Evolutionary conservation across 30 jellyfish, hydroid and myxozoan genomes (phyloP).

Genomic region (Pseudorhiza aurosa): DNA sequence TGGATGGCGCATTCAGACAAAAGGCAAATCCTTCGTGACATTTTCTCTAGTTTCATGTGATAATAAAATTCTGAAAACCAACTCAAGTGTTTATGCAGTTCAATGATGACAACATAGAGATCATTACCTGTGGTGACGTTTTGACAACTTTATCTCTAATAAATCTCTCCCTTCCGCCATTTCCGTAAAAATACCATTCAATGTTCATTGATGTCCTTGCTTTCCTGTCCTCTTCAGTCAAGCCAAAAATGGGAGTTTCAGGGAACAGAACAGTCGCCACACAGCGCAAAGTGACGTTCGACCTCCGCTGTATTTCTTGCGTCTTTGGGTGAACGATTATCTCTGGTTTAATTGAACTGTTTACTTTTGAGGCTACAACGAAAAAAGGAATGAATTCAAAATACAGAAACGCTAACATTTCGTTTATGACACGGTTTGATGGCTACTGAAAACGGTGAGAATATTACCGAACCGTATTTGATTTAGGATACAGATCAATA

Average conservation of each 20-base stretch:
- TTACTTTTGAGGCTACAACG: slow-evolving; percentile 59
- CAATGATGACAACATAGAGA: neutral
- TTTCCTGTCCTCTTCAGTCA: slow-evolving; percentile 54
- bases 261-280: slow-evolving; percentile 82
- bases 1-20: no score
- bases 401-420: no score
- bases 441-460: no score
- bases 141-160: slow-evolving; percentile 57
- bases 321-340: slow-evolving; percentile 85
- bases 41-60: no score
- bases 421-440: no score
- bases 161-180: slow-evolving; percentile 18
- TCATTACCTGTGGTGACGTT: slow-evolving; percentile 78
- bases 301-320: slow-evolving; percentile 56
- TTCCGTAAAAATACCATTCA: slow-evolving; percentile 76
- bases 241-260: slow-evolving; percentile 48
- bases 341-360: slow-evolving; percentile 82
- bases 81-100: no score
- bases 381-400: no score
- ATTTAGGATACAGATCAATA: no score
- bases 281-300: slow-evolving; percentile 88
- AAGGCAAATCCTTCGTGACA: no score
- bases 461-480: no score
- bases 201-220: slow-evolving; percentile 64
- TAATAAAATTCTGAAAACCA: no score